Conservation (phyloP, 2,888 invertebrate species). For the Cephalotes varians region DNA sequence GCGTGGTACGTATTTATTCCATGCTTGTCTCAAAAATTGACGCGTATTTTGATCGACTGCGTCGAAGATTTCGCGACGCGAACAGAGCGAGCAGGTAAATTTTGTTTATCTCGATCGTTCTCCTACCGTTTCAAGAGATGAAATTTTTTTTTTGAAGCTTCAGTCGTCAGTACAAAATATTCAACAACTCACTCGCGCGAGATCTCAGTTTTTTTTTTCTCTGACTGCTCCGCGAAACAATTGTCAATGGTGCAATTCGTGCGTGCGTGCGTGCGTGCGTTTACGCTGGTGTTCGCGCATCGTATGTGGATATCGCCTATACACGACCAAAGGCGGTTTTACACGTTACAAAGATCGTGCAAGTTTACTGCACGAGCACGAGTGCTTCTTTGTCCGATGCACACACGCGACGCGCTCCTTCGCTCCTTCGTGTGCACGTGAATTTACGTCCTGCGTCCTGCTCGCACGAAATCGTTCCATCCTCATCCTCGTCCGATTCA, state of each 20-base stretch:
- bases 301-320: slow-evolving; percentile 35
- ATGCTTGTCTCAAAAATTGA: background rate
- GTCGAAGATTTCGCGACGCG: background rate
- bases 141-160: background rate
- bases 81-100: background rate
- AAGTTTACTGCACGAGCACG: slow-evolving; percentile 75
- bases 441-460: slow-evolving; percentile 68
- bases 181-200: background rate
- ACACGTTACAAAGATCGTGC: slow-evolving; percentile 73
- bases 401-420: slow-evolving; percentile 49
- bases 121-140: background rate
- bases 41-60: slow-evolving; percentile 6
- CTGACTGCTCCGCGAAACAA: background rate
- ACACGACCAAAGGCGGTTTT: slow-evolving; percentile 65
- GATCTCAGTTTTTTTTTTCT: background rate
- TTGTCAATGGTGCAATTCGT: slow-evolving; percentile 25
- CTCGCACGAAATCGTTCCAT: slow-evolving; percentile 64
- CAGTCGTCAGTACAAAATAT: background rate
- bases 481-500: slow-evolving; percentile 74
- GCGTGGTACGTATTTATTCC: slow-evolving; percentile 36
- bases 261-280: slow-evolving; percentile 17
- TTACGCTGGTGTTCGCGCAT: slow-evolving; percentile 44
- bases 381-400: slow-evolving; percentile 73
- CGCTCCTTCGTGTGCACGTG: slow-evolving; percentile 63
- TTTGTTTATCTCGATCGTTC: background rate